phyloP scores from a whole-genome alignment of 2,797 vertebrate genomes.

The Capromys pilorides region DNA sequence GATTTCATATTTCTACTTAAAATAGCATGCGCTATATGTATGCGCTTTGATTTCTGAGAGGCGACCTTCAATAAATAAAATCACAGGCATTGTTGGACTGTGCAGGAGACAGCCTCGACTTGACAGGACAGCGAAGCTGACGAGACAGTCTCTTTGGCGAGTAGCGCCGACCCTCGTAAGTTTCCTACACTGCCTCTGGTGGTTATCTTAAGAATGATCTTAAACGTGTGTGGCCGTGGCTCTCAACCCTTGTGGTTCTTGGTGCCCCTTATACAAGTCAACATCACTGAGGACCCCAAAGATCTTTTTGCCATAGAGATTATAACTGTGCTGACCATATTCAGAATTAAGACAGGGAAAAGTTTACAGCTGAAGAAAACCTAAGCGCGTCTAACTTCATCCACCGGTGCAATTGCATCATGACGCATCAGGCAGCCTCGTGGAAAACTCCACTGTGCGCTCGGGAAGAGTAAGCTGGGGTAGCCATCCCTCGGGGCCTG shows the following conservation, averaged over 20 bases:
- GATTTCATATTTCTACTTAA: slow-evolving; percentile 35
- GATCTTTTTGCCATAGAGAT: background rate
- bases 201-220: background rate
- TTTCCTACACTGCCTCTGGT: background rate
- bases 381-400: background rate
- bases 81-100: background rate
- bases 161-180: background rate
- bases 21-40: background rate
- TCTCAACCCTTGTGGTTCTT: slow-evolving; percentile 13
- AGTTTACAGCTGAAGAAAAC: slow-evolving; percentile 19
- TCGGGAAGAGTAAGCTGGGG: background rate
- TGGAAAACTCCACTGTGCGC: background rate
- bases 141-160: background rate
- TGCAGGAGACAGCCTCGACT: background rate
- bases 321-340: background rate
- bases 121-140: slow-evolving; percentile 17
- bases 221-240: background rate
- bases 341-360: slow-evolving; percentile 45
- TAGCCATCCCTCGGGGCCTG: background rate
- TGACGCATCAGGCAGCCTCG: background rate
- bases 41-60: slow-evolving; percentile 35
- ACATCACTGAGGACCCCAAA: background rate
- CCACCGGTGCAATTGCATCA: background rate
- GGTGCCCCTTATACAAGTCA: background rate
- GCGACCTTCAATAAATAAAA: slow-evolving; percentile 2